These are phyloP conservation scores for Stegastes partitus DNA, from an alignment of 2,113 vertebrate species.

Conservation along the genomic window DNA sequence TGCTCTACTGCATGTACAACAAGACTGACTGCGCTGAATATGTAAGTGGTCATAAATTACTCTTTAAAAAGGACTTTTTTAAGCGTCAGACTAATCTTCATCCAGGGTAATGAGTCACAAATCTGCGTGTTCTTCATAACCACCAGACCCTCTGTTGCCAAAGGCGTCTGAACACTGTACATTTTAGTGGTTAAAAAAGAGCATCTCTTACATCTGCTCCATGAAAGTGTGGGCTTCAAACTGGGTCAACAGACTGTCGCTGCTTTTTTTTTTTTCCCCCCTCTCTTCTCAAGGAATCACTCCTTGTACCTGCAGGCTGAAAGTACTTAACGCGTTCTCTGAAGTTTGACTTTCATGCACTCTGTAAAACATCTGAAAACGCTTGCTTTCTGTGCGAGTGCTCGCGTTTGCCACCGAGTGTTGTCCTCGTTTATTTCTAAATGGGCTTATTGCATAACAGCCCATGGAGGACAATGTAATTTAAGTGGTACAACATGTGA, in stretches of 20 bases:
- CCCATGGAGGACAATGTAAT: slow-evolving; percentile 58
- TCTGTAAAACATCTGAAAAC: slow-evolving; percentile 52
- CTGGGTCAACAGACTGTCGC: slow-evolving; percentile 71
- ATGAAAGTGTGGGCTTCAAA: slow-evolving; percentile 55
- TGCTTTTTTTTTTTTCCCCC: slow-evolving; percentile 21
- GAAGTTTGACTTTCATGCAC: slow-evolving; percentile 75
- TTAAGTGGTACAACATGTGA: slow-evolving; percentile 70
- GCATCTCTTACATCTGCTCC: slow-evolving; percentile 54
- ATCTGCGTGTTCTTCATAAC: slow-evolving; percentile 46
- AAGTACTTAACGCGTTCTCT: slow-evolving; percentile 63
- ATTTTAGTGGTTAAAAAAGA: slow-evolving; percentile 51
- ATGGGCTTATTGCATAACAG: slow-evolving; percentile 70
- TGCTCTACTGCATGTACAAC: slow-evolving; percentile 61
- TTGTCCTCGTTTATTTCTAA: slow-evolving; percentile 77
- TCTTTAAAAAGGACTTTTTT: slow-evolving; percentile 54
- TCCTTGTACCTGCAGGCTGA: slow-evolving; percentile 70
- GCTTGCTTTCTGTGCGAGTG: slow-evolving; percentile 14
- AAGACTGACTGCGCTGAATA: slow-evolving; percentile 49
- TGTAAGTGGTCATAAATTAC: slow-evolving; percentile 71
- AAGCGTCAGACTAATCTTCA: slow-evolving; percentile 28
- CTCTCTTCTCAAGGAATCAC: slow-evolving; percentile 52
- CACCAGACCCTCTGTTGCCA: slow-evolving; percentile 33
- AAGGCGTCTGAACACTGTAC: slow-evolving; percentile 48
- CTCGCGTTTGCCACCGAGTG: slow-evolving; percentile 34
- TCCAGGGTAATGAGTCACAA: slow-evolving; percentile 56